Evolutionary conservation across 2,888 invertebrate species (phyloP).

Genomic region (Carterocephalus palaemon): DNA sequence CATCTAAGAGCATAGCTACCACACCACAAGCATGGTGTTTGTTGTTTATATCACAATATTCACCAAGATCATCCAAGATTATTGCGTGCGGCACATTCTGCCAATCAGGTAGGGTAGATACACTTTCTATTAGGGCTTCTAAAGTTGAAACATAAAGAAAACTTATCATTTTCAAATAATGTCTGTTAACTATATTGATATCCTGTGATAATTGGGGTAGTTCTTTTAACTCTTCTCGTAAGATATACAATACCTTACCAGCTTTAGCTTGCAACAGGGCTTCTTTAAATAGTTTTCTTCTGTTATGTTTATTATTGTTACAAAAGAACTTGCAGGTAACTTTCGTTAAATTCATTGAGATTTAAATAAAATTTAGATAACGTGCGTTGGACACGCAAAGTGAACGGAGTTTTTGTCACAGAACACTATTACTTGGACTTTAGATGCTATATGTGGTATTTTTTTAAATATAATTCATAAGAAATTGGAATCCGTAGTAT

Average conservation of each 20-base stretch:
- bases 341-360: conserved; percentile 25
- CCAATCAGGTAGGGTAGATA: conserved; percentile 59
- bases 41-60: conserved; percentile 47
- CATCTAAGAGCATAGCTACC: conserved; percentile 54
- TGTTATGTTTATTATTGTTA: conserved; percentile 45
- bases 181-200: conserved; percentile 47
- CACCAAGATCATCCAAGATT: conserved; percentile 59
- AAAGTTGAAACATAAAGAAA: conserved; percentile 60
- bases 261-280: conserved; percentile 49
- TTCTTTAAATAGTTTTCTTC: conserved; percentile 59
- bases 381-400: too few species aligned
- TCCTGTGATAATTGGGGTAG: conserved; percentile 65
- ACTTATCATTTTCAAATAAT: conserved; percentile 69
- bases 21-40: conserved; percentile 60
- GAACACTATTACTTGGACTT: too few species aligned
- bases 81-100: conserved; percentile 58
- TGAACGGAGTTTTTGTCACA: too few species aligned
- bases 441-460: too few species aligned
- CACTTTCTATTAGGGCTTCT: conserved; percentile 55
- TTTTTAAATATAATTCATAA: too few species aligned
- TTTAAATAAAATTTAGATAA: too few species aligned
- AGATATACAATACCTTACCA: conserved; percentile 66
- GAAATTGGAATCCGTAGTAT: too few species aligned
- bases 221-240: conserved; percentile 58
- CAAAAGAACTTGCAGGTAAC: conserved; percentile 45